Base-by-base conservation (phyloP, 1,140 invertebrate genomes). In the Hyles vespertilio region DNA sequence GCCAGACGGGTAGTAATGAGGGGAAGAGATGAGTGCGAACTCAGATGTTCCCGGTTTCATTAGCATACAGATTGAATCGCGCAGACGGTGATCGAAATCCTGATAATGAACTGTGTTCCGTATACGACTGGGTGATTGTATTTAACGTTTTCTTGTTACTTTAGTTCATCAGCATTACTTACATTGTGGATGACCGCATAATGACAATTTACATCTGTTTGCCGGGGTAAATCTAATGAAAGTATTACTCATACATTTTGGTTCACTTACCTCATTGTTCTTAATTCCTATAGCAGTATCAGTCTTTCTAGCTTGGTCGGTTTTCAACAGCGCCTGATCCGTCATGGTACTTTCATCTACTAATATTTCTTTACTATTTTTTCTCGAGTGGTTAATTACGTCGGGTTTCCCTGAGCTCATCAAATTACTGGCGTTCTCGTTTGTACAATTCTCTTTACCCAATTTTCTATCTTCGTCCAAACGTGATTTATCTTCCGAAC, bases 11-110 rank as follows among this genome's bases (percentile, higher is more conserved):
- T 34, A 22, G 49, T 51, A 52, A 58, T 52, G 57, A 58, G 49
- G 45, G 2, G 49, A 56, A 36, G 43, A 63, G 57, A 50, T 54
- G 52, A 59, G 57, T 59, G 49, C 47, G 54, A 52, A 51, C 44
- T 53, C 32, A 59, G 62, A 59, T 59, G 44, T 64, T 50, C 58
- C 34, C 32, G 49, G 46, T 45, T 49, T 74, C 76, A 85, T 85
- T 84, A 79, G 60, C 82, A 82, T 85, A 81, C 72, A 85, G 75
- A 84, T 82, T 81, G 78, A 81, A 72, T 68, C 67, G 59, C 66
- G 58, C 67, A 54, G 43, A 43, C 51, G 46, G 56, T 56, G 61
- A 72, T 70, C 49, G 60, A 71, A 74, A 78, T 70, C 67, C 68
- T 67, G 51, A 67, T 75, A 74, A 75, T 70, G 65, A 78, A 77